Base-by-base conservation (phyloP, 1,140 invertebrate species). In the Stenopsyche tienmushanensis region DNA sequence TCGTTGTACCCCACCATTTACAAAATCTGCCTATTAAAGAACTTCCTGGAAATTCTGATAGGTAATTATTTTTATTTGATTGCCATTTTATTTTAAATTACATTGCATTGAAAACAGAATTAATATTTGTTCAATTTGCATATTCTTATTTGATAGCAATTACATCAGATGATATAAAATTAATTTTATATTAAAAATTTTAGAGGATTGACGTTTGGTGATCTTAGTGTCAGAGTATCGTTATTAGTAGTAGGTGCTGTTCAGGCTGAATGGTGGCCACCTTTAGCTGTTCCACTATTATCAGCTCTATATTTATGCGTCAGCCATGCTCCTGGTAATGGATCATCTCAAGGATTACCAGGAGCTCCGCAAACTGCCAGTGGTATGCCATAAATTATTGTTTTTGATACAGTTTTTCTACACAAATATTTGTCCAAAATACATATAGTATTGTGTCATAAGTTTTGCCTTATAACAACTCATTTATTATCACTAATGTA, bases 1-100 rank as follows among this genome's bases (percentile, higher is more conserved):
- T 97, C 26, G 88, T 91, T 24, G 83, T 98, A 66, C 96, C 96
- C 0, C 80, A 97, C 42, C 95, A 98, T 81, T 97, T 96, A 76
- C 90, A 90, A 80, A 90, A 88, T 73, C 77, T 93, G 45, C 79
- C 84, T 8, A 92, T 93, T 23, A 88, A 90, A 58, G 90, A 92
- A 74, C 79, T 91, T 42, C 85, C 84, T 53, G 76, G 81, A 62
- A 70, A 70, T 50, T 62, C 57, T 9, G 69, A 70, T 24, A 67
- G 65, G 69, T 70, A 66, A 39, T 10, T 42, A 59, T 57, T 50
- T 9, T 45, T 42, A 25, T 42, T 49, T 5, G 53, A 13, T 63
- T 50, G n/a, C 29, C 3, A 41, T 25, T 57, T 41, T 39, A n/a
- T 15, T 39, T 17, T 62, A 45, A 44, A 44, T 59, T n/a, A 10